Base-by-base conservation (phyloP, 1,140 invertebrate species). In the Theocolax elegans region DNA sequence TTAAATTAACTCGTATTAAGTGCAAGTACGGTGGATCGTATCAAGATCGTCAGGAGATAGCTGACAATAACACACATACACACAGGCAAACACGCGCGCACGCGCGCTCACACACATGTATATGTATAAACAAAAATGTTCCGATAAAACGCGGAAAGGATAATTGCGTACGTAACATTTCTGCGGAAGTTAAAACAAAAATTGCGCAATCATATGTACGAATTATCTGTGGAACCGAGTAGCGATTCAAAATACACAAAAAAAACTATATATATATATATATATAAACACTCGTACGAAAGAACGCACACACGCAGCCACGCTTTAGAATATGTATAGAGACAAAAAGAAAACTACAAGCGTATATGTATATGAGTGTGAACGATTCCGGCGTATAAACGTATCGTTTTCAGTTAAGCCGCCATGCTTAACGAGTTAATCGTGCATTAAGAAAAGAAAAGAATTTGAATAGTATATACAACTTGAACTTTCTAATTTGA, bases 31-130 rank as follows among this genome's bases (percentile, higher is more conserved):
- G 19, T 59, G 44, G 44, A 51, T 67, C 66, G 31, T 54, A n/a
- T 69, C 48, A 42, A 63, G 67, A 54, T 62, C 75, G 78, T 80
- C 75, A 82, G 78, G 73, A 77, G 74, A 75, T 75, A 72, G 63
- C 79, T 82, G 82, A 83, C 81, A 83, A 83, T 83, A 83, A 81
- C 70, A 72, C 58, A 76, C 27, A 56, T 15, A 15, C 67, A 67
- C 72, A 73, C n/a, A 29, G 38, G 23, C 23, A 31, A 49, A 35
- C 35, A 40, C 38, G 46, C 44, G 54, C 12, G 15, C 42, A 38
- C 42, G 48, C 42, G 42, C 44, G 72, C 48, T 17, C 35, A 12
- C 19, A 56, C 1, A 51, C 59, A 53, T 29, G 40, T 60, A 49
- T 35, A 42, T 17, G 49, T 60, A 48, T 38, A 59, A 27, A 13